A percentile compares a stretch with the other conserved stretches of the same genome.
These are phyloP conservation scores for Clanis bilineata DNA, from an alignment of 2,888 invertebrate species.

Conservation along the genomic window DNA sequence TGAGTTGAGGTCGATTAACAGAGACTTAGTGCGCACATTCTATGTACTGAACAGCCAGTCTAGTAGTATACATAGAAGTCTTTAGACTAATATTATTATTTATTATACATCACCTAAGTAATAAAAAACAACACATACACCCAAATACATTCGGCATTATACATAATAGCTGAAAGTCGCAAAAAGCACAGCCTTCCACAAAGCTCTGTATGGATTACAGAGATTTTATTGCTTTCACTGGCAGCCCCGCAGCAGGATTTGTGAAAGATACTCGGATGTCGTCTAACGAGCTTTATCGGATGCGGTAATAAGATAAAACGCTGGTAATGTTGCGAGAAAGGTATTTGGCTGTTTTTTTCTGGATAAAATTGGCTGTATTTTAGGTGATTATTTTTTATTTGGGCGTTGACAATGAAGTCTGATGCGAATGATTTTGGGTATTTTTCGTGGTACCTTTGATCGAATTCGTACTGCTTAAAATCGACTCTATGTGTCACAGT, in stretches of 20 bases:
- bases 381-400: background rate
- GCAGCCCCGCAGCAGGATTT: conserved; percentile 16
- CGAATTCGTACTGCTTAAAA: no score
- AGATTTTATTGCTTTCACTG: conserved; percentile 29
- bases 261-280: conserved; percentile 10
- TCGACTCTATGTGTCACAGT: no score
- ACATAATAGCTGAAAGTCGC: background rate
- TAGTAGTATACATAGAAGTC: no score
- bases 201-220: conserved; percentile 27
- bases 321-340: conserved; percentile 15
- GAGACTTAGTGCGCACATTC: no score
- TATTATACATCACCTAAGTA: no score
- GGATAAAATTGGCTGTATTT: background rate
- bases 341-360: background rate
- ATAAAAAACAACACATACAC: background rate
- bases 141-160: background rate
- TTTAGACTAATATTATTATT: no score
- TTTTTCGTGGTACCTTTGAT: no score
- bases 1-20: no score
- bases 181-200: conserved; percentile 13
- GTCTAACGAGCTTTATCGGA: conserved; percentile 8
- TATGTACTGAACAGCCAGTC: no score
- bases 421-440: background rate
- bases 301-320: conserved; percentile 6
- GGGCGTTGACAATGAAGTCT: background rate